phyloP scores from a whole-genome alignment of 2,888 invertebrate species.

The Drosophila anomelani region DNA sequence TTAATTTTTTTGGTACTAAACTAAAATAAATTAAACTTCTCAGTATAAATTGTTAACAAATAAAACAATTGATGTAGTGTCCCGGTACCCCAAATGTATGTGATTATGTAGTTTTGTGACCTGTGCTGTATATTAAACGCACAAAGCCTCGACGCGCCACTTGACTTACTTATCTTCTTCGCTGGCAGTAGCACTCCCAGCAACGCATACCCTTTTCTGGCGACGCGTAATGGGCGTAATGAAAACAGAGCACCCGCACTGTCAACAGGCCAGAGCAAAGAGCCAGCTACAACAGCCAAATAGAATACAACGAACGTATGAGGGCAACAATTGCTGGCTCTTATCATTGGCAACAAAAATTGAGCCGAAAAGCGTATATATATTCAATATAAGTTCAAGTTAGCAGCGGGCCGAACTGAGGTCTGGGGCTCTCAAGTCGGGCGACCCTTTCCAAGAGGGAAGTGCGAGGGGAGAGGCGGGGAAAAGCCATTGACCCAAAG shows the following conservation, averaged over 20 bases:
- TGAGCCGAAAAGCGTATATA: conserved; percentile 28
- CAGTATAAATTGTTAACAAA: not conserved
- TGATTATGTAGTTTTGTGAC: not conserved
- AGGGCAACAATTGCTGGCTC: conserved; percentile 42
- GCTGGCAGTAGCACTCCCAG: not conserved
- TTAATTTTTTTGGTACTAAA: not conserved
- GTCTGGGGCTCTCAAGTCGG: conserved; percentile 2
- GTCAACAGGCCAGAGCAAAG: conserved; percentile 26
- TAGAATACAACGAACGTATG: conserved; percentile 15
- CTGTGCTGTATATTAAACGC: not conserved
- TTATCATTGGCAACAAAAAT: conserved; percentile 71
- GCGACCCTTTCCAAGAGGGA: not conserved
- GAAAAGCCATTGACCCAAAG: conserved; percentile 68
- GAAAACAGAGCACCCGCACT: conserved; percentile 15
- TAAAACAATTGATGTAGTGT: not conserved
- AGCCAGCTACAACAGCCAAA: conserved; percentile 11
- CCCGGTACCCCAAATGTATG: not conserved
- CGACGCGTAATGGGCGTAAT: not conserved
- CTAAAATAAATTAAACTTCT: not conserved
- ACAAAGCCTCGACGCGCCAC: not conserved
- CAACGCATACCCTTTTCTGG: not conserved
- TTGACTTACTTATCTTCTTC: not conserved
- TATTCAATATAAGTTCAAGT: conserved; percentile 6
- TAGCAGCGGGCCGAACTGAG: not conserved
- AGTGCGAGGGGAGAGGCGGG: not conserved